A percentile compares a stretch with the other conserved stretches of the same genome.
These are phyloP conservation scores for Xanthia togata DNA, from an alignment of 2,888 invertebrate genomes.

Conservation along the genomic window DNA sequence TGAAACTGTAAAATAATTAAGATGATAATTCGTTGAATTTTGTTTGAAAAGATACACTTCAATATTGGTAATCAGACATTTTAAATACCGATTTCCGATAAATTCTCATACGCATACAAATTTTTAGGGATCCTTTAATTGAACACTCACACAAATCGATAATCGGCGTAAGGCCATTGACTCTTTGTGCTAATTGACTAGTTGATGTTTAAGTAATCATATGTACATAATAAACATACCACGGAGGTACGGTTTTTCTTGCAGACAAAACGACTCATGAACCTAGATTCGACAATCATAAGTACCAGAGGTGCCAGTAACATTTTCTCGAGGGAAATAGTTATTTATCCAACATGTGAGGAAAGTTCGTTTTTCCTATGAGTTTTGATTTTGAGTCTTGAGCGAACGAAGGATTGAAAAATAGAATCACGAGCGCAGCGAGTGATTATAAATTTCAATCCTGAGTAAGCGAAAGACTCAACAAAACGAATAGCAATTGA, in stretches of 20 bases:
- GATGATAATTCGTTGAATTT: not conserved
- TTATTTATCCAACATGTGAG: too few species aligned
- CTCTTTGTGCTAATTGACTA: conserved; percentile 23
- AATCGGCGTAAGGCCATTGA: conserved; percentile 20
- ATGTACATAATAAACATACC: not conserved
- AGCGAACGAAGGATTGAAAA: too few species aligned
- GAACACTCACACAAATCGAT: conserved; percentile 3
- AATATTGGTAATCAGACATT: conserved; percentile 22
- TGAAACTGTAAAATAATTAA: not conserved
- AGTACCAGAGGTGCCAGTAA: not conserved
- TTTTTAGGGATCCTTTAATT: conserved; percentile 21
- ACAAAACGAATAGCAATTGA: too few species aligned
- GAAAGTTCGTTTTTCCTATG: too few species aligned
- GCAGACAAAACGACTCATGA: not conserved
- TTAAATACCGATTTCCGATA: conserved; percentile 20
- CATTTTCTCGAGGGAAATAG: not conserved
- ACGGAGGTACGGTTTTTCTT: not conserved
- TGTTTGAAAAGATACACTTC: not conserved
- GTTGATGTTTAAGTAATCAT: not conserved
- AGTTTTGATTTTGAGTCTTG: too few species aligned
- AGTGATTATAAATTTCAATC: too few species aligned
- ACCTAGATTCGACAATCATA: not conserved
- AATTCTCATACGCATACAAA: conserved; percentile 13
- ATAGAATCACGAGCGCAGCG: too few species aligned
- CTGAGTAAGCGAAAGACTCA: too few species aligned